Evolutionary conservation across 2,113 vertebrate species (phyloP), one percentile per base, ranked within the genome.

Genomic region (Scomber scombrus): DNA sequence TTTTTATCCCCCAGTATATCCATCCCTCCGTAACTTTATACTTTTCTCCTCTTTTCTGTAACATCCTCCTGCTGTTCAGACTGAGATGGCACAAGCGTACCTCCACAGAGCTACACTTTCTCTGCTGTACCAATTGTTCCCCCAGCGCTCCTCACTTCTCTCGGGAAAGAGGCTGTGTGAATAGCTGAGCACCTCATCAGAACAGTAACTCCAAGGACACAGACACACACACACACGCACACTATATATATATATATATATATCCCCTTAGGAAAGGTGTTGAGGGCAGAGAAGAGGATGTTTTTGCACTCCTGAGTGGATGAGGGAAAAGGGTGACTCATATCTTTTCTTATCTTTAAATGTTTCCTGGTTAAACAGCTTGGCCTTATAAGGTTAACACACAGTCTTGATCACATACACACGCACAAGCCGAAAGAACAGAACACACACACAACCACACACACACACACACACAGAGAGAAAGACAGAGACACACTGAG

Each of bases 301-400:
- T 91, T 91, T 90, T 88, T 85, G 79, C 75, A 58, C 63, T 68
- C 65, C 71, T 78, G 68, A 72, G 71, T 71, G 80, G 75, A 80
- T 71, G 85, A 86, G 46, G 70, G 52, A 89, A 86, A 88, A 64
- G 43, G 47, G 50, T 90, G 90, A 90, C 84, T 90, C 91, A 89
- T 57, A 34, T 84, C 86, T 93, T 86, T 86, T 81, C 81, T 90
- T 91, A 84, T 88, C 82, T 65, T 83, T 78, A 80, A 78, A 88
- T 60, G 64, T 82, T 90, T 91, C 89, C 91, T 86, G 75, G 47
- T 84, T 65, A 75, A 75, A 75, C 47, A 47, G 71, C 47, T 76
- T 87, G 71, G 52, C 92, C 89, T 88, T 90, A 88, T 86, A 92
- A 83, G 89, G 89, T 11, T 63, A 81, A 45, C 69, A 62, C 74